phyloP scores from a whole-genome alignment of 2,797 vertebrate species.

The Brachyalestes nurse region DNA sequence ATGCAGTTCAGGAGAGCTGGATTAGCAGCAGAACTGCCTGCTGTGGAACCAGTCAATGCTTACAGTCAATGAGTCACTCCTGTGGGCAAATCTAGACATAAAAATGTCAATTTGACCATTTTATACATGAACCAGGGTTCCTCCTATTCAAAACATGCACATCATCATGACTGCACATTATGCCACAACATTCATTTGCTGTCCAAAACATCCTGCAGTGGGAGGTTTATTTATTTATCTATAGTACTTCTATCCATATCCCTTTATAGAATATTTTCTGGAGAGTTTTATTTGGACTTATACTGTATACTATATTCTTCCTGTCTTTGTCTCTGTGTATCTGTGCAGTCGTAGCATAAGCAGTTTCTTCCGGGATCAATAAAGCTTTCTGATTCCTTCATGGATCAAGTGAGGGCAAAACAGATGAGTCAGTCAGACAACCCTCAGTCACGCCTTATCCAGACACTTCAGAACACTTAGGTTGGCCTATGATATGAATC shows the following conservation, averaged over 20 bases:
- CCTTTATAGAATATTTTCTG: no score
- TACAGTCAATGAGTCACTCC: background rate
- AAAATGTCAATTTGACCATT: background rate
- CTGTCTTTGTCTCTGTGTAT: no score
- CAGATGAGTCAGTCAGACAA: background rate
- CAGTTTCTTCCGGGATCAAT: no score
- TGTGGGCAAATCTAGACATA: background rate
- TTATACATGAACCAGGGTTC: no score
- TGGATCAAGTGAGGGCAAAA: background rate
- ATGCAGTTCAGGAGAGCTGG: background rate
- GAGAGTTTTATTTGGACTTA: no score
- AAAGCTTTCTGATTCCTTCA: no score
- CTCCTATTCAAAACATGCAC: background rate
- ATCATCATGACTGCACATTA: background rate
- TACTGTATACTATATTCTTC: no score
- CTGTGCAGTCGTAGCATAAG: no score
- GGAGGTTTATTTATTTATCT: no score
- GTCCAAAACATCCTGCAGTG: background rate
- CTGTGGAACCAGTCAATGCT: background rate
- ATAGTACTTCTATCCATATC: no score
- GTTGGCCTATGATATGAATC: background rate
- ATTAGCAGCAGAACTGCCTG: background rate
- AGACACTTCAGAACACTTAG: background rate
- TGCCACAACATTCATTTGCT: background rate
- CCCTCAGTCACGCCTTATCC: background rate